These are phyloP conservation scores for Napeogenes inachia DNA, from an alignment of 2,888 invertebrate species.

Conservation along the genomic window DNA sequence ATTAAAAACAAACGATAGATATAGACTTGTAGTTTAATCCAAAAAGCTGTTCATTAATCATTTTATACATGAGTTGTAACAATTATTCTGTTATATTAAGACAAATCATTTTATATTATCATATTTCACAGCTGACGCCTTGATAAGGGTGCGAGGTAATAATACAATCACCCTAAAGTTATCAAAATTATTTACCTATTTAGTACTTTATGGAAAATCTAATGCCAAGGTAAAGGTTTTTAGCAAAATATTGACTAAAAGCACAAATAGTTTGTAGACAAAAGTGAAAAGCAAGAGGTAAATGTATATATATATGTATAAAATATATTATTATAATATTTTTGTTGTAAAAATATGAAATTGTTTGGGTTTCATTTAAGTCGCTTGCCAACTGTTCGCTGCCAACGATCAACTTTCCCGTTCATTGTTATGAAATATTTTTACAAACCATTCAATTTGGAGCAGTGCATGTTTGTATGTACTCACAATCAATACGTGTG, in stretches of 20 bases:
- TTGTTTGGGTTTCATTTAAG: constrained; percentile 23
- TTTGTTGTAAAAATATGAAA: constrained; percentile 19
- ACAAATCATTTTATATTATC: neutral
- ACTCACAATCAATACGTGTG: constrained; percentile 15
- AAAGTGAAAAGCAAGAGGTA: no score
- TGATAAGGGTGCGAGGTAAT: constrained; percentile 4
- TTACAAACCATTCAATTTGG: constrained; percentile 26
- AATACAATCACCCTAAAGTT: neutral
- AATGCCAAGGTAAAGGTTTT: no score
- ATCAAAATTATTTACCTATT: neutral
- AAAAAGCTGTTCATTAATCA: constrained; percentile 5
- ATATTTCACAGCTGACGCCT: constrained; percentile 3
- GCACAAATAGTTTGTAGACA: no score
- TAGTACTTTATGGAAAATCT: neutral
- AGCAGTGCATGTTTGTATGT: constrained; percentile 20
- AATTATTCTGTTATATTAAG: constrained; percentile 3
- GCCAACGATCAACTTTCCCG: constrained; percentile 29
- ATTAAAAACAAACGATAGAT: neutral
- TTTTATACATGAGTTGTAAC: neutral
- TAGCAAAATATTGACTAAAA: no score
- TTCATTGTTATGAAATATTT: constrained; percentile 24
- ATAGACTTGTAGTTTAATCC: neutral
- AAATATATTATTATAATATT: constrained; percentile 16
- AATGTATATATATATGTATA: no score
- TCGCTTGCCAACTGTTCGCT: constrained; percentile 26